These are phyloP conservation scores for Calidris pygmaea DNA, from an alignment of 2,113 vertebrate genomes.

Conservation along the genomic window DNA sequence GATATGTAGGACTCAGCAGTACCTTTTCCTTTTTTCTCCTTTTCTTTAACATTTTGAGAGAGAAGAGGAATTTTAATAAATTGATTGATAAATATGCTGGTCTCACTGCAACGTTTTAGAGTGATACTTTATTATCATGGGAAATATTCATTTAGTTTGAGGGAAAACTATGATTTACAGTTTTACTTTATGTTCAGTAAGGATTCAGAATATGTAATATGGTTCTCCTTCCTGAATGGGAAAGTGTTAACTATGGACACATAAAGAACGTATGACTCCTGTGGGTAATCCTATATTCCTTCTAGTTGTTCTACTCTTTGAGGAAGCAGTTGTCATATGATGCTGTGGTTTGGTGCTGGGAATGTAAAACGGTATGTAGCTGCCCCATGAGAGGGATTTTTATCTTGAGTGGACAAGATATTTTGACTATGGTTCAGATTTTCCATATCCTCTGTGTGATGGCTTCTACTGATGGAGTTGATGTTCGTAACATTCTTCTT, in stretches of 20 bases:
- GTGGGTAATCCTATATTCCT: neutral
- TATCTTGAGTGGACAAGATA: neutral
- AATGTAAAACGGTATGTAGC: neutral
- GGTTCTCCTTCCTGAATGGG: neutral
- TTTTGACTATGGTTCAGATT: neutral
- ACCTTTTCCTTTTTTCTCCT: neutral
- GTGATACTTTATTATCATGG: neutral
- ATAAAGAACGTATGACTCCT: neutral
- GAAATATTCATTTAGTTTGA: neutral
- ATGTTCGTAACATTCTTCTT: neutral
- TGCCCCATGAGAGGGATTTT: neutral
- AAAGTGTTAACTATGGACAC: neutral
- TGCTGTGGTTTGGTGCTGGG: neutral
- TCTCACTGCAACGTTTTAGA: neutral
- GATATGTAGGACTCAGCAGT: neutral
- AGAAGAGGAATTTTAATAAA: neutral
- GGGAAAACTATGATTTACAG: neutral
- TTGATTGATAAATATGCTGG: neutral
- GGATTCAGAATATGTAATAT: neutral
- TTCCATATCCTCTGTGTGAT: neutral
- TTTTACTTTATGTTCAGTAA: neutral
- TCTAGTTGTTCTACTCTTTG: neutral
- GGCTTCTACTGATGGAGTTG: neutral
- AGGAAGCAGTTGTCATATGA: neutral
- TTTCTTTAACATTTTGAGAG: neutral